Base-by-base conservation (phyloP, 2,113 vertebrate genomes). In the Chamaea fasciata region DNA sequence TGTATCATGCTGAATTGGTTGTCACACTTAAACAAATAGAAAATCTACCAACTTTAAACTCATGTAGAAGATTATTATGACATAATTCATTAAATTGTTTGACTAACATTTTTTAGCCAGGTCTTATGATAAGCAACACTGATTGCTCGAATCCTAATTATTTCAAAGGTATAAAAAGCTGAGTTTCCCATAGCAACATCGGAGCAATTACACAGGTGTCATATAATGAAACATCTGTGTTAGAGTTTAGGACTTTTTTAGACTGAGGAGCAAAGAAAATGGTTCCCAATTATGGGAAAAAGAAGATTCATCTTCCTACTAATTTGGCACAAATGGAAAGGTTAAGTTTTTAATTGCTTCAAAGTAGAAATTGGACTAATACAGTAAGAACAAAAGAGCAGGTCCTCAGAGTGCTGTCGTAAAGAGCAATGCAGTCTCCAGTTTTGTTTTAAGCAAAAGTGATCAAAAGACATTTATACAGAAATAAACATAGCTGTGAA, bases 251-350 rank as follows among this genome's bases (percentile, higher is more conserved):
- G 78, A 52, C 22, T 27, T 74, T 88, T 96, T 81, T 52, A 76
- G 69, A 96, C 57, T 82, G 30, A 70, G 69, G 20, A 78, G 33
- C 18, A 71, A 67, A 86, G 26, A 90, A 79, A 59, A 56, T 44
- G 19, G 24, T 88, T 91, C 46, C 64, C 33, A 81, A 10, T 69
- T 62, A 60, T 52, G 30, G 35, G 15, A 37, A 80, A 91, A 83
- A 92, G 47, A 77, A 67, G 33, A 42, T 71, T n/a, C 28, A 71
- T 77, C 91, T 96, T 96, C 41, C 52, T 87, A 55, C 22, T 89
- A 85, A 94, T 93, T 75, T 94, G 82, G 47, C 89, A 89, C 22
- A 87, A 94, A 87, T 35, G 2, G 76, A 94, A 93, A 97, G 85
- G 65, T 91, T 94, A 92, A 55, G 26, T 7, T 85, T 96, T 78